phyloP scores from a whole-genome alignment of 2,888 invertebrate species.

The Flabesymbios commensalis region DNA sequence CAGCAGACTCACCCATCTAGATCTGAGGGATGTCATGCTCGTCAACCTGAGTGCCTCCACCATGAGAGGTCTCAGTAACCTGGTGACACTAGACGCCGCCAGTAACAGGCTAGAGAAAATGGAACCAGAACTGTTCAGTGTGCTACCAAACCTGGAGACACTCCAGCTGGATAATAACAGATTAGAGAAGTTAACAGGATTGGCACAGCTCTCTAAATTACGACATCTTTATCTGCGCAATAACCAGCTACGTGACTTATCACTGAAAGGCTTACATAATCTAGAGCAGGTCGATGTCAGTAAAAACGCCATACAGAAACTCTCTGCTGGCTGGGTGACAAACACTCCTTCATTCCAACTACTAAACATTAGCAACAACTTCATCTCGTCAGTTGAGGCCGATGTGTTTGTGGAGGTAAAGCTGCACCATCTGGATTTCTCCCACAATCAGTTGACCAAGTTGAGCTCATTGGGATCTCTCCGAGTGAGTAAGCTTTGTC shows the following conservation, averaged over 20 bases:
- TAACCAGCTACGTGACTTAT: constrained; percentile 13
- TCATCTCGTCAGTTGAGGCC: constrained; percentile 10
- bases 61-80: constrained; percentile 18
- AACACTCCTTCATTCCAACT: constrained; percentile 13
- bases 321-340: constrained; percentile 13
- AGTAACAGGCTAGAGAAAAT: constrained; percentile 26
- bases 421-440: constrained; percentile 23
- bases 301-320: constrained; percentile 12
- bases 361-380: constrained; percentile 27
- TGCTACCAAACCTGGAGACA: constrained; percentile 20
- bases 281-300: constrained; percentile 25
- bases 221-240: constrained; percentile 18
- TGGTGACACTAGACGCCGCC: constrained; percentile 23
- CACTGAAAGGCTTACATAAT: constrained; percentile 11
- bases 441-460: constrained; percentile 15
- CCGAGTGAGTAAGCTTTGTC: constrained; percentile 16
- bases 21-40: constrained; percentile 29
- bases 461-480: constrained; percentile 10
- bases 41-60: constrained; percentile 22
- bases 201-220: constrained; percentile 12
- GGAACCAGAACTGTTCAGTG: constrained; percentile 18
- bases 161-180: constrained; percentile 21
- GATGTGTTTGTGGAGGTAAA: constrained; percentile 12
- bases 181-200: constrained; percentile 14
- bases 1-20: constrained; percentile 23